Evolutionary conservation across 2,797 vertebrate species (phyloP).

Genomic region (Sebastolobus alascanus): DNA sequence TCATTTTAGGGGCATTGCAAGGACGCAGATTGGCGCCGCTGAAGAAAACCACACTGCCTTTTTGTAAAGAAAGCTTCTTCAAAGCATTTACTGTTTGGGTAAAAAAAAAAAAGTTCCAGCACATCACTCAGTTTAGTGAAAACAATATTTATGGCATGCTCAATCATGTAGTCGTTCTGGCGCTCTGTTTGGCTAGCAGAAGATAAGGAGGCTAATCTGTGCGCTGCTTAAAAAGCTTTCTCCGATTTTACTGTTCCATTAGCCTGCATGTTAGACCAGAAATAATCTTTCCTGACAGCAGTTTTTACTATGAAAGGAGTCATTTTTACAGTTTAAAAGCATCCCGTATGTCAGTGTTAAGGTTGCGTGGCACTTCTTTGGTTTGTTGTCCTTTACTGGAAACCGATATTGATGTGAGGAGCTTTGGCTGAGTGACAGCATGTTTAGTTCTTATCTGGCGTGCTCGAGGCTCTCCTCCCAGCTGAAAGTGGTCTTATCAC

Average conservation of each 20-base stretch:
- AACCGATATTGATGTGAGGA: slow-evolving; percentile 36
- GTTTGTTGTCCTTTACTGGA: slow-evolving; percentile 42
- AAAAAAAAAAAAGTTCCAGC: slow-evolving; percentile 2
- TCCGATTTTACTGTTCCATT: slow-evolving; percentile 55
- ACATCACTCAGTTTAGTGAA: slow-evolving; percentile 38
- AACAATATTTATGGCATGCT: slow-evolving; percentile 43
- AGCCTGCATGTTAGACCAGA: slow-evolving; percentile 42
- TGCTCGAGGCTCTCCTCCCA: slow-evolving; percentile 24
- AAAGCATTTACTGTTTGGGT: slow-evolving; percentile 2
- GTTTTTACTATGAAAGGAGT: slow-evolving; percentile 28
- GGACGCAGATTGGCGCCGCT: slow-evolving; percentile 37
- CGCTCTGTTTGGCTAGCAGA: slow-evolving; percentile 42
- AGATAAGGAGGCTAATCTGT: slow-evolving; percentile 53
- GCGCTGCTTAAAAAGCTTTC: slow-evolving; percentile 55
- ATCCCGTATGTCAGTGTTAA: slow-evolving; percentile 28
- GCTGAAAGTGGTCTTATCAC: slow-evolving; percentile 32
- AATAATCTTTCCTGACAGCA: slow-evolving; percentile 51
- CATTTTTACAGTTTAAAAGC: slow-evolving; percentile 37
- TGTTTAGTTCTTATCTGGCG: slow-evolving; percentile 40
- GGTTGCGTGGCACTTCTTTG: slow-evolving; percentile 16
- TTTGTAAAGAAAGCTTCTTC: slow-evolving; percentile 24
- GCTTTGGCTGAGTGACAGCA: slow-evolving; percentile 45
- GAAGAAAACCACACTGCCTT: slow-evolving; percentile 16
- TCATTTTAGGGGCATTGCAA: slow-evolving; percentile 59
- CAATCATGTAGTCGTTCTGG: slow-evolving; percentile 33